Evolutionary conservation across 2,797 vertebrate species (phyloP).

Genomic region (Galagoides demidoff): DNA sequence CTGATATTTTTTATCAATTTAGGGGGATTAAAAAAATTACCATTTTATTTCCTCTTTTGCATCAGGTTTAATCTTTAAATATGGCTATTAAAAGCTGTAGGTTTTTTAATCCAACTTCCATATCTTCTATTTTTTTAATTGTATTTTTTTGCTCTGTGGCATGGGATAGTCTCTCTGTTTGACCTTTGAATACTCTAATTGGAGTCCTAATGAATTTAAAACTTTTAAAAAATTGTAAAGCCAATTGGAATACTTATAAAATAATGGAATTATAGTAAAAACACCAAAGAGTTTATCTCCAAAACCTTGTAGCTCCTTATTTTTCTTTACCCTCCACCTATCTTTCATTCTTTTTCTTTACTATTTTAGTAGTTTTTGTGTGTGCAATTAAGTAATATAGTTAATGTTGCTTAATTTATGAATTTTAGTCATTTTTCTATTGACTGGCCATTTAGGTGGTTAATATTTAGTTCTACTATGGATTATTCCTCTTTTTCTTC

Average conservation of each 20-base stretch:
- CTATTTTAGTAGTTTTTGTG: background rate
- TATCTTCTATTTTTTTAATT: background rate
- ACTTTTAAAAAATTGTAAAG: background rate
- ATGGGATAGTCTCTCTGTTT: background rate
- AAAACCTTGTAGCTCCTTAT: background rate
- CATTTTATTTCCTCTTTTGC: background rate
- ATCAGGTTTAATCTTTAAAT: background rate
- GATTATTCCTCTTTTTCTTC: background rate
- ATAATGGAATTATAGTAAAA: background rate
- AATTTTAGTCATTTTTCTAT: background rate
- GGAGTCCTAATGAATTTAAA: background rate
- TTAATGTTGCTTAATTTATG: background rate
- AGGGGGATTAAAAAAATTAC: background rate
- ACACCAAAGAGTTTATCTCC: background rate
- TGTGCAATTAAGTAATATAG: background rate
- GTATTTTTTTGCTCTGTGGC: constrained; percentile 14
- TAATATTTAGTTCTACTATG: background rate
- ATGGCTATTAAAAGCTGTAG: background rate
- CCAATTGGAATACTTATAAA: background rate
- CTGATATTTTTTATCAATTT: constrained; percentile 17
- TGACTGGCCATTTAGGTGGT: background rate
- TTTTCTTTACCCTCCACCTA: background rate
- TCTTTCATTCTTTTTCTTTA: background rate
- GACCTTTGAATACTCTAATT: background rate
- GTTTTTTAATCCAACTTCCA: background rate